These are phyloP conservation scores for Hermaeophaga mercurialis DNA, from an alignment of 2,888 invertebrate species.

Conservation along the genomic window DNA sequence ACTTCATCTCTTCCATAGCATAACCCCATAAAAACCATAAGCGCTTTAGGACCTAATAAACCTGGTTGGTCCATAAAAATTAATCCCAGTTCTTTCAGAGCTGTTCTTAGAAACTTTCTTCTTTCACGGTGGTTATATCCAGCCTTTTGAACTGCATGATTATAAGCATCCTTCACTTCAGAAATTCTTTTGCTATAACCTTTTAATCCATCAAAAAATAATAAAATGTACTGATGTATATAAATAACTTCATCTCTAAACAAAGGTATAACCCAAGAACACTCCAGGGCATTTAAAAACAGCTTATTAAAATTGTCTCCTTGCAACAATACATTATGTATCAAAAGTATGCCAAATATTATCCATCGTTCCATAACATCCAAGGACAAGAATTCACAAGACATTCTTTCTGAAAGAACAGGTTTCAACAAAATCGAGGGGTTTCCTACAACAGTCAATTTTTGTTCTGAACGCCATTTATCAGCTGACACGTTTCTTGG, in stretches of 20 bases:
- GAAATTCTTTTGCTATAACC: conserved; percentile 90
- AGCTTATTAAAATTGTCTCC: conserved; percentile 81
- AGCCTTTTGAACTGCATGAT: conserved; percentile 87
- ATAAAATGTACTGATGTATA: conserved; percentile 91
- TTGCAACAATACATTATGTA: conserved; percentile 81
- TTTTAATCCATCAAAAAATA: conserved; percentile 93
- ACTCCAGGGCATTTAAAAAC: conserved; percentile 91
- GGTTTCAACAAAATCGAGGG: conserved; percentile 94
- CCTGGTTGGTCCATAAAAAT: conserved; percentile 98
- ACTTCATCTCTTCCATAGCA: conserved; percentile 97
- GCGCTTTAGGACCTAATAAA: conserved; percentile 93
- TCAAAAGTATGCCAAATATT: conserved; percentile 90
- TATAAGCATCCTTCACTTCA: conserved; percentile 96
- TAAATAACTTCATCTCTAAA: conserved; percentile 97
- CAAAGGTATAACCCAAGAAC: conserved; percentile 91
- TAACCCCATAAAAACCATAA: conserved; percentile 95
- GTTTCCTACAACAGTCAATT: conserved; percentile 90
- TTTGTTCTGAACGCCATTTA: conserved; percentile 91
- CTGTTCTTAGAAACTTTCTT: conserved; percentile 93
- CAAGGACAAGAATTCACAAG: conserved; percentile 95
- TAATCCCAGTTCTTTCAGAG: conserved; percentile 91
- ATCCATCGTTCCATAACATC: conserved; percentile 98
- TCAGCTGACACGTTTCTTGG: conserved; percentile 91
- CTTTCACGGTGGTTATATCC: conserved; percentile 92
- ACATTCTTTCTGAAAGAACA: conserved; percentile 93